Conservation (phyloP, 2,888 invertebrate species). For the Cheilosia scutellata region DNA sequence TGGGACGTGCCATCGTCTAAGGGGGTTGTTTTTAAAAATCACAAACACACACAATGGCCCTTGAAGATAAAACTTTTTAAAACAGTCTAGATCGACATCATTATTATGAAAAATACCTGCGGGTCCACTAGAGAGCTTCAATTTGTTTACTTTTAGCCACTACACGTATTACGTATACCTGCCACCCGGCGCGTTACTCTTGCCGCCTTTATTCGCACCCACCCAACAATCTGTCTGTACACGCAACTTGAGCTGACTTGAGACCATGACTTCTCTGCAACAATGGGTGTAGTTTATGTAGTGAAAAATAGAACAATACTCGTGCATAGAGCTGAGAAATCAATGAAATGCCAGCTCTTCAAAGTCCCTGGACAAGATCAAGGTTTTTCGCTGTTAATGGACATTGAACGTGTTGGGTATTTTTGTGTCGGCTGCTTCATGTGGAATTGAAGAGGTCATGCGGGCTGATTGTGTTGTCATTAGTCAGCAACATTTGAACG, state of each 20-base stretch:
- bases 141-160: conserved; percentile 11
- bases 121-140: background rate
- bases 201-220: background rate
- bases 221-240: background rate
- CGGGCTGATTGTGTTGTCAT: background rate
- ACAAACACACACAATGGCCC: conserved; percentile 4
- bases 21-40: background rate
- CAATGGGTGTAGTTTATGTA: background rate
- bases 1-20: background rate
- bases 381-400: conserved; percentile 19
- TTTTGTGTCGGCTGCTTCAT: background rate
- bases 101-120: background rate
- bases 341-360: conserved; percentile 6
- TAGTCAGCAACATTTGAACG: background rate
- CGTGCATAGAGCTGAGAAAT: background rate
- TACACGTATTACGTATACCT: background rate
- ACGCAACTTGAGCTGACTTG: background rate
- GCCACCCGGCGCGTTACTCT: background rate
- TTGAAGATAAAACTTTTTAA: background rate
- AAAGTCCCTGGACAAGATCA: conserved; percentile 5
- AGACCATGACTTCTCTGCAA: background rate
- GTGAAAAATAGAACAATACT: background rate
- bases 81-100: background rate
- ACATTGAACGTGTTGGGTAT: background rate
- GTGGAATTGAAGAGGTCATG: conserved; percentile 3